Base-by-base conservation (phyloP, 2,797 vertebrate species). In the Cirrhinus mrigala region DNA sequence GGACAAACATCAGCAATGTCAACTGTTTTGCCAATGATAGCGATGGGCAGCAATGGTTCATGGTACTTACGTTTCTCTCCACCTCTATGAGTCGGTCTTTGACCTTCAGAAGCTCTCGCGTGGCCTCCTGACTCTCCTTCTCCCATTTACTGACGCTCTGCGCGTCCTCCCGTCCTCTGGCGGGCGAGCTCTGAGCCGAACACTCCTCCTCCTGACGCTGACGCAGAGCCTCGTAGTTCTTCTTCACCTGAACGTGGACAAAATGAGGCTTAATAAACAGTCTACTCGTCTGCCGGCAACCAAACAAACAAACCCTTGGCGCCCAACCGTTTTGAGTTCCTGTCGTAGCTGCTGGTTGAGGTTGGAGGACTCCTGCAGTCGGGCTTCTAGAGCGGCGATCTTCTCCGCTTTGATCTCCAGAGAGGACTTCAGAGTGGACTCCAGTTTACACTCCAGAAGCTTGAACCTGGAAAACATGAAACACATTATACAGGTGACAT, bases 351-450 rank as follows among this genome's bases (percentile, higher is more conserved):
- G 97, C 91, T 99, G 98, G 90, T 99, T 99, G 80, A 99, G 96
- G 93, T 99, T 99, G 24, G 97, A 98, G 0, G 98, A 99, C 91
- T 99, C 98, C 92, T 99, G 98, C 90, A 99, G 94, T 91, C 98
- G 96, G 90, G 98, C 98, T 93, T 99, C 98, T 76, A 99, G 94
- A 89, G 98, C 97, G 14, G 97, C 96, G 66, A 99, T 99, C 95
- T 99, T 99, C 94, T 99, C 98, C 93, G 97, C 97, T 93, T 99
- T 99, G 88, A 99, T 98, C 96, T 99, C 98, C 77, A 99, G 93
- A n/a, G 98, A 97, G 74, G 98, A 98, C 91, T 98, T 99, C 80
- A 99, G 92, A 0, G 98, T 97, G 0, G 97, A 98, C 94, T 99
- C 98, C 90, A 99, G 94, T 91, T 97, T 98, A 79, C 96, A 97